Evolutionary conservation across 2,888 invertebrate genomes (phyloP), one percentile per base, ranked within the genome.

Genomic region (Sarcophaga subvicina): DNA sequence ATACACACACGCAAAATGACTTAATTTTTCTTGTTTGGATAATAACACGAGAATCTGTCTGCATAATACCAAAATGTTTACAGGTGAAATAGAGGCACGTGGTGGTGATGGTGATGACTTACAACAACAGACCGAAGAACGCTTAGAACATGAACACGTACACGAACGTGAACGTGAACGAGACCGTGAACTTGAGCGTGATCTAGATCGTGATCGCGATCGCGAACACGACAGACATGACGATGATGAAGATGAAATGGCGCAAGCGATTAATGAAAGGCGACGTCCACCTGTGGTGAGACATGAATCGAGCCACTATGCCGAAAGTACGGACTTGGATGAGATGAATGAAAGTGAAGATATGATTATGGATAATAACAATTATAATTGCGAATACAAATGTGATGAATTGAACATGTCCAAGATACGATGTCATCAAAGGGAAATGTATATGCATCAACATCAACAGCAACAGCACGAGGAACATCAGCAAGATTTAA

Each of bases 51-150:
- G 88, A 89, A 87, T 86, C 88, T 89, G 91, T 86, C 88, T 89
- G 91, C 92, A 91, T 91, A 90, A 91, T 91, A 90, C 90, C 88
- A 87, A 89, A 93, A 92, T 93, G 92, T 91, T 92, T 92, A 90
- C 92, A 92, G 92, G 92, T 93, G 92, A 91, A 76, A 79, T 79
- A 80, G 89, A 87, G 86, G 86, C 86, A 76, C 88, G 85, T 86
- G 86, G 81, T 67, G 84, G 67, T 70, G 72, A 66, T 83, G 71
- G 54, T n/a, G 79, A 64, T 47, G 69, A 72, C 17, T 27, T 63
- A 27, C 37, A 66, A 11, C 63, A 14, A 11, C 63, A 14, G 54
- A 37, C 73, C 54, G 64, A 67, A 69, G 76, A 80, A 37, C 70
- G 70, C 4, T 45, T 84, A 20, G 63, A 79, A 45, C 79, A 66